Base-by-base conservation (phyloP, 1,140 invertebrate species). In the Amphibalanus amphitrite region DNA sequence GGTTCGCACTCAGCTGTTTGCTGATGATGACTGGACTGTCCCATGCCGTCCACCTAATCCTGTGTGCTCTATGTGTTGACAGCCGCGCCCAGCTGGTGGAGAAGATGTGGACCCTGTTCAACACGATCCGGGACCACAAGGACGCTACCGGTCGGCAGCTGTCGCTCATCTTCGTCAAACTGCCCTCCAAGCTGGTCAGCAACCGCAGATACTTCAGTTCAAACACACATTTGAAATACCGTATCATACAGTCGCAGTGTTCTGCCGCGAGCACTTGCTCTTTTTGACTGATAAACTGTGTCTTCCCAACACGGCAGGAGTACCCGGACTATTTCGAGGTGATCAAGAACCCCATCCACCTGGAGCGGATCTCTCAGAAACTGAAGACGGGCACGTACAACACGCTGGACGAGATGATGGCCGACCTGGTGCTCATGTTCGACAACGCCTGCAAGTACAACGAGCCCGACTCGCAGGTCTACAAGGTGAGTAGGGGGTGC, bases 401-500 rank as follows among this genome's bases (percentile, higher is more conserved):
- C 25, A 88, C 84, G 72, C 82, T 98, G 15, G 94, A 97, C 70
- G 93, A 97, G 74, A 81, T 98, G 65, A 88, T 95, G 0, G 86
- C 89, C 0, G 97, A 99, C 81, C 91, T 98, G 78, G 88, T 94
- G 75, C 83, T 97, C 25, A 97, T 99, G 93, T 96, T 99, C 81
- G 95, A 99, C 77, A 99, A 99, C 80, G 97, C 96, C 30, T 98
- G 95, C 83, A 97, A 97, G 82, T 99, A 97, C 80, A 99, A 99
- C 81, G 97, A 99, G 80, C 96, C 97, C 0, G 95, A 98, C 80
- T 98, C 95, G 0, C 91, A 96, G 79, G 97, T 99, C 76, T 99
- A 99, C 79, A 98, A 98, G 65, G 65, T 67, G 1, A 28, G 64
- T 23, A 6, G 64, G 26, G 38, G 6, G 82, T 87, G 88, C 79